phyloP scores from a whole-genome alignment of 2,888 invertebrate genomes.

The Dasysyrphus albostriatus region DNA sequence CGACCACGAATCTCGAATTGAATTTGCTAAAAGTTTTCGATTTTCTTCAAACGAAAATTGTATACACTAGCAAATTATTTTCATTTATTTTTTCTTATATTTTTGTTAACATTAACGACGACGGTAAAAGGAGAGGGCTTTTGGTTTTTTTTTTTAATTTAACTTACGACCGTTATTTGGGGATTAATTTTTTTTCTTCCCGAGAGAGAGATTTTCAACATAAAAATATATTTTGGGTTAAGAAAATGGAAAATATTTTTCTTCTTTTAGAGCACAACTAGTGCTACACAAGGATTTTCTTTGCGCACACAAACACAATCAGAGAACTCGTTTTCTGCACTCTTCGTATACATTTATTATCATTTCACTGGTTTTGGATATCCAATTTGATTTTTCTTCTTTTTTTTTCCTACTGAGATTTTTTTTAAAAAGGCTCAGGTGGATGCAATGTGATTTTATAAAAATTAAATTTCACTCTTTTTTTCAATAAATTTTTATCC shows the following conservation, averaged over 20 bases:
- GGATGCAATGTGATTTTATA: conserved; percentile 35
- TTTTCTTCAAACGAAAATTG: conserved; percentile 65
- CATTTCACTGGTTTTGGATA: conserved; percentile 74
- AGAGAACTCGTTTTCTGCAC: conserved; percentile 82
- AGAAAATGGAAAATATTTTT: conserved; percentile 62
- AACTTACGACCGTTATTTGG: conserved; percentile 10
- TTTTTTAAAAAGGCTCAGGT: conserved; percentile 16
- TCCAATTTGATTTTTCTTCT: conserved; percentile 57
- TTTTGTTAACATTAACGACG: conserved; percentile 30
- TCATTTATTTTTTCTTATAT: neutral
- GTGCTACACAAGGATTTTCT: conserved; percentile 69
- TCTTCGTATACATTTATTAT: conserved; percentile 68
- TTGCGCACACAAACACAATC: conserved; percentile 80
- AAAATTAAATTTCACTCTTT: neutral
- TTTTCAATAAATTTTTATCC: neutral
- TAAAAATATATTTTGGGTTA: conserved; percentile 8
- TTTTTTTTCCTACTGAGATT: neutral
- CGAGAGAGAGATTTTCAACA: conserved; percentile 1
- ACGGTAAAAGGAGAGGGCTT: conserved; percentile 29
- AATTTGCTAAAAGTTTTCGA: conserved; percentile 62
- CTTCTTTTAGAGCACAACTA: conserved; percentile 47
- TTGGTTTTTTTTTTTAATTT: conserved; percentile 34
- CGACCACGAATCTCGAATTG: conserved; percentile 49
- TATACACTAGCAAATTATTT: conserved; percentile 58
- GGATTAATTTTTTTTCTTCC: neutral